Percentiles rank a stretch among this genome's conserved stretches.
These are phyloP conservation scores for Andricus curvator DNA, from an alignment of 2,888 invertebrate genomes.

Conservation along the genomic window DNA sequence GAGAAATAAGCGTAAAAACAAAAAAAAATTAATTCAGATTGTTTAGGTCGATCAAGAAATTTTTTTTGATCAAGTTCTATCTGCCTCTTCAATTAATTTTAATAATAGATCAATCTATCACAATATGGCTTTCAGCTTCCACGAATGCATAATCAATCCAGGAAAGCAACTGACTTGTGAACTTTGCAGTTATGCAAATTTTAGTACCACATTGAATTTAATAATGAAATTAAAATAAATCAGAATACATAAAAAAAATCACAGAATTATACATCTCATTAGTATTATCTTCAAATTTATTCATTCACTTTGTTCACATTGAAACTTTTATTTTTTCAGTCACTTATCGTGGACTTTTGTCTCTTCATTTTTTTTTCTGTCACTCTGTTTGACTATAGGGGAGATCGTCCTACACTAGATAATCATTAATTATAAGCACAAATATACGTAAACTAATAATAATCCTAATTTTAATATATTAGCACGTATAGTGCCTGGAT, in stretches of 20 bases:
- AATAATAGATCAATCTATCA: slow-evolving; percentile 6
- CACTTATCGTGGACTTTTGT: too few species aligned
- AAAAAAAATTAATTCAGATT: neutral
- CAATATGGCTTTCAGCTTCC: neutral
- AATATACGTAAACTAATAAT: too few species aligned
- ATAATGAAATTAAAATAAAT: slow-evolving; percentile 6
- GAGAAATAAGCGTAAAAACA: neutral
- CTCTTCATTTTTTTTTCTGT: too few species aligned
- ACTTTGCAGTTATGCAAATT: slow-evolving; percentile 2
- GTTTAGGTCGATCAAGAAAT: neutral
- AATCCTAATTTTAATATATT: too few species aligned
- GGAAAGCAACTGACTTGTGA: neutral
- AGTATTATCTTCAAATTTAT: too few species aligned
- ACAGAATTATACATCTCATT: too few species aligned
- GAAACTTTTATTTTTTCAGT: too few species aligned
- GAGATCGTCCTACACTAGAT: too few species aligned
- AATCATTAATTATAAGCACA: too few species aligned
- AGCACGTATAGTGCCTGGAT: too few species aligned
- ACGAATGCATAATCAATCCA: slow-evolving; percentile 3
- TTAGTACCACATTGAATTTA: neutral
- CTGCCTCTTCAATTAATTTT: neutral
- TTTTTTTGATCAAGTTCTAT: neutral
- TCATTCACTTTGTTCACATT: too few species aligned
- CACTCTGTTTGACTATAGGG: too few species aligned
- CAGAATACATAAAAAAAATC: neutral